Percentiles rank a stretch among this genome's conserved stretches.
Evolutionary conservation across 2,888 invertebrate genomes (phyloP).

Genomic region (Nymphalis c-album): DNA sequence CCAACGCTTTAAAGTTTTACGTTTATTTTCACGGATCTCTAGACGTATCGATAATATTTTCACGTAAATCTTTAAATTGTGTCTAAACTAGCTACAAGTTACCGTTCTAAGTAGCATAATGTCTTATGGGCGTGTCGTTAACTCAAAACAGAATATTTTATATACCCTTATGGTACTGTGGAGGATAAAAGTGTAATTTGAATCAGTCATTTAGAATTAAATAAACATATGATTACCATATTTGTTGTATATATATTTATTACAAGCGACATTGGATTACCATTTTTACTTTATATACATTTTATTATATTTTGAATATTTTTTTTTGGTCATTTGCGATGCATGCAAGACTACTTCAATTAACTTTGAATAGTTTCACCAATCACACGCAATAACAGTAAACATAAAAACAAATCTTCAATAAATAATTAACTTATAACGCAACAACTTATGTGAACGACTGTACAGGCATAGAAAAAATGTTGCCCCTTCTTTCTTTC

Average conservation of each 20-base stretch:
- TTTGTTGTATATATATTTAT: no score
- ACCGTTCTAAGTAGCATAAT: constrained; percentile 41
- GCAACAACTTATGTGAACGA: constrained; percentile 1
- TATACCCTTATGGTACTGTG: constrained; percentile 15
- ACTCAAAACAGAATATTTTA: constrained; percentile 42
- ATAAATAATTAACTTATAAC: no score
- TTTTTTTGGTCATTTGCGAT: no score
- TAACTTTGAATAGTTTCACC: no score
- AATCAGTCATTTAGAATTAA: no score
- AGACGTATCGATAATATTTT: constrained; percentile 8
- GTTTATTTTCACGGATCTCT: background rate
- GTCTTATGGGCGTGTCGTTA: constrained; percentile 42
- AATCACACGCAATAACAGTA: no score
- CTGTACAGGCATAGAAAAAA: constrained; percentile 31
- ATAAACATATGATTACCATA: no score
- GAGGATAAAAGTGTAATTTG: background rate
- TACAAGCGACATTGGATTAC: no score
- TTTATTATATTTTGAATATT: no score
- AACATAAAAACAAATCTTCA: no score
- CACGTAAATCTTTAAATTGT: constrained; percentile 26
- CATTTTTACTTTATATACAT: no score
- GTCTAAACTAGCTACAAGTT: constrained; percentile 42
- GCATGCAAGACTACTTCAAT: no score
- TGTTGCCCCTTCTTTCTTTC: constrained; percentile 13
- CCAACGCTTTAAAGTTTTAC: background rate